These are phyloP conservation scores for Menidia menidia DNA, from an alignment of 2,797 vertebrate species.

Conservation along the genomic window DNA sequence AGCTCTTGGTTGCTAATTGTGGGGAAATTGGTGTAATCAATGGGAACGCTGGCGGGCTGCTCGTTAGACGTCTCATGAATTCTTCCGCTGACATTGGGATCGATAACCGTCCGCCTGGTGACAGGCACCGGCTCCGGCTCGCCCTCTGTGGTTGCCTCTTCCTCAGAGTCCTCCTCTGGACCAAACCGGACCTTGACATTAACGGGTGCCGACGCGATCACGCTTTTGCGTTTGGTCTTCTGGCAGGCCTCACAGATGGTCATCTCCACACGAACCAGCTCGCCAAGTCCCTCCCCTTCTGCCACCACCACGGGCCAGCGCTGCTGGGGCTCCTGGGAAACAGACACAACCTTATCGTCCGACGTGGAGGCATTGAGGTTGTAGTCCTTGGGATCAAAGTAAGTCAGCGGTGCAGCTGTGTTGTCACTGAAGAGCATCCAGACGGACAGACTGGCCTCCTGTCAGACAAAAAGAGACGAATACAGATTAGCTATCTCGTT, in stretches of 20 bases:
- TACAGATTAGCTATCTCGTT: conserved; percentile 8
- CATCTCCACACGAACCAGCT: conserved; percentile 89
- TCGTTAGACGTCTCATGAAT: conserved; percentile 82
- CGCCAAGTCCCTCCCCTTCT: conserved; percentile 89
- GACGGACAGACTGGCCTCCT: conserved; percentile 95
- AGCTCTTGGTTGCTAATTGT: conserved; percentile 82
- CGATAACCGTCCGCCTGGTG: conserved; percentile 80
- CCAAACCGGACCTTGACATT: conserved; percentile 90
- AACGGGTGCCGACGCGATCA: conserved; percentile 88
- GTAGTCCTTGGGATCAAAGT: conserved; percentile 96
- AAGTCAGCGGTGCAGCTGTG: conserved; percentile 89
- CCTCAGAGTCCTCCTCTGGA: conserved; percentile 86
- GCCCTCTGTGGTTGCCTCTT: conserved; percentile 83
- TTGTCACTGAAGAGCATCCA: conserved; percentile 97
- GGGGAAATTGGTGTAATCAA: conserved; percentile 87
- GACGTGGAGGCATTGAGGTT: conserved; percentile 91
- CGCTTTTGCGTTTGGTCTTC: conserved; percentile 96
- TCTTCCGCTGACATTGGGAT: conserved; percentile 70
- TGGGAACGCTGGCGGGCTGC: conserved; percentile 86
- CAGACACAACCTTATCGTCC: conserved; percentile 88
- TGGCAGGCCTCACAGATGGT: conserved; percentile 95
- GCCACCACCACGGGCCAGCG: conserved; percentile 91
- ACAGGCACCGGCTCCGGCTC: conserved; percentile 74
- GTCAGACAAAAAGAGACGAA: conserved; percentile 37
- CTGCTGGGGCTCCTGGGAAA: conserved; percentile 88